These are phyloP conservation scores for Tursiops truncatus DNA, from an alignment of 2,113 vertebrate genomes.

Conservation along the genomic window DNA sequence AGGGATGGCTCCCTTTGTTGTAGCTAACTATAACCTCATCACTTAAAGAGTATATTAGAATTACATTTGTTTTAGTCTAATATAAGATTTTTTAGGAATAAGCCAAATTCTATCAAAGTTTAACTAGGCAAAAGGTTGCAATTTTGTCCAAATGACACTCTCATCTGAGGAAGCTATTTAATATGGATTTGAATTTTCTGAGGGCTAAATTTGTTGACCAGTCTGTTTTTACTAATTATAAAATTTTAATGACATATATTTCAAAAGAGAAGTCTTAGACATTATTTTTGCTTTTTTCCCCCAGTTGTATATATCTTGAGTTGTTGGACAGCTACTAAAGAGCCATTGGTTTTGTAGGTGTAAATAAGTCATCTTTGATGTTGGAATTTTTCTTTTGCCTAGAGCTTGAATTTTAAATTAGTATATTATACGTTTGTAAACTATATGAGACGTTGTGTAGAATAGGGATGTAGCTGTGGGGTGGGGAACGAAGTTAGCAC, in stretches of 20 bases:
- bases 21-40: background rate
- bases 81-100: background rate
- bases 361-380: background rate
- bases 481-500: background rate
- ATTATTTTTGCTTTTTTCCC: slow-evolving; percentile 1
- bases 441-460: background rate
- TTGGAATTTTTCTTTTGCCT: slow-evolving; percentile 38
- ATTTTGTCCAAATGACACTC: background rate
- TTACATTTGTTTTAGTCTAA: background rate
- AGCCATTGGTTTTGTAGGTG: background rate
- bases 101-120: background rate
- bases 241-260: background rate
- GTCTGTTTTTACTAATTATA: background rate
- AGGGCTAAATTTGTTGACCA: background rate
- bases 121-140: background rate
- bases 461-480: background rate
- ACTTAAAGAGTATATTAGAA: slow-evolving; percentile 8
- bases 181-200: background rate
- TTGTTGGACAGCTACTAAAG: background rate
- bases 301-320: background rate
- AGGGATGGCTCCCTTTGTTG: background rate
- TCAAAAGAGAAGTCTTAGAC: background rate
- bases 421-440: background rate
- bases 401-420: slow-evolving; percentile 39
- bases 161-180: background rate